Evolutionary conservation across 2,113 vertebrate genomes (phyloP), one percentile per base, ranked within the genome.

Genomic region (Chloropsis cyanopogon): DNA sequence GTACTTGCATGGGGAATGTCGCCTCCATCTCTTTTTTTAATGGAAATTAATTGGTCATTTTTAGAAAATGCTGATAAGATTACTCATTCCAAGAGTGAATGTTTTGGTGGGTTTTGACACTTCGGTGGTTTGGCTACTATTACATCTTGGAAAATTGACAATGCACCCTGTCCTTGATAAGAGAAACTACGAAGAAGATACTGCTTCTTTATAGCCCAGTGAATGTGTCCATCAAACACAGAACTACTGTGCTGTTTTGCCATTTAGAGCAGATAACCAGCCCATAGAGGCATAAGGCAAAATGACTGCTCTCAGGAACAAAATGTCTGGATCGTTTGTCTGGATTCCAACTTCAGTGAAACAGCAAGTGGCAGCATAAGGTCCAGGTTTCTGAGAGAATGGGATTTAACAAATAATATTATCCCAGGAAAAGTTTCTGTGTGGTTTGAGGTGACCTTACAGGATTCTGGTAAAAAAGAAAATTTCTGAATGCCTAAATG

Each of bases 91-190:
- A 44, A 35, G 46, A 39, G 24, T 56, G 29, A 56, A 44, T 0
- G 0, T 87, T 52, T 31, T 0, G 2, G 35, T 0, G 0, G 0
- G 1, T 53, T 59, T 89, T 79, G 82, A 65, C 12, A 17, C 18
- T 77, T 71, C 2, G 10, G 15, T 81, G 54, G 31, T 73, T 93
- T 65, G 69, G 28, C 46, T 86, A 37, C 26, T 57, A 5, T 46
- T 42, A 24, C 0, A 1, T 11, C 41, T n/a, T 73, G 23, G 42
- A 56, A 83, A 72, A 69, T 21, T 73, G 21, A 7, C 22, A 17
- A 4, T 39, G 19, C 4, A 4, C 20, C 9, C 10, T 52, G 13
- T 50, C 31, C 31, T 49, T 56, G 26, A 29, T 49, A 77, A 78
- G 50, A 78, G 24, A 37, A 93, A 23, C 29, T 77, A 14, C 33